A percentile compares a stretch with the other conserved stretches of the same genome.
phyloP scores from a whole-genome alignment of 1,140 invertebrate genomes.

The Hylaeus volcanicus region DNA sequence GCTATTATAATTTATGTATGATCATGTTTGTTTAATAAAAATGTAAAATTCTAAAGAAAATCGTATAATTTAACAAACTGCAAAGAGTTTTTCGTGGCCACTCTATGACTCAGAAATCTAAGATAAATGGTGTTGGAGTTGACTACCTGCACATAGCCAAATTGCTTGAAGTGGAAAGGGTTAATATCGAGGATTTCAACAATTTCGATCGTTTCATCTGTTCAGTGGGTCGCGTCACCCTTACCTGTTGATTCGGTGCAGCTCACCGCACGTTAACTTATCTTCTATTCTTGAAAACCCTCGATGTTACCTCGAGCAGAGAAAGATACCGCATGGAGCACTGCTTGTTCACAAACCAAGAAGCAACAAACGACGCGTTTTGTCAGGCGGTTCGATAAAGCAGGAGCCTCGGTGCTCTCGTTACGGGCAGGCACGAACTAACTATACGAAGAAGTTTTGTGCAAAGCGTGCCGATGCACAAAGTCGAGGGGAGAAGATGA shows the following conservation, averaged over 20 bases:
- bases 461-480: slow-evolving; percentile 58
- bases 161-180: no score
- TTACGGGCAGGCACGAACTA: slow-evolving; percentile 63
- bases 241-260: slow-evolving; percentile 35
- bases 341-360: not conserved
- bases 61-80: no score
- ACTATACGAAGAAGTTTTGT: slow-evolving; percentile 64
- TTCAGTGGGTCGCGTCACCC: not conserved
- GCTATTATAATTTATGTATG: no score
- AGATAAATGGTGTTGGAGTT: no score
- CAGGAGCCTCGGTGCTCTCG: slow-evolving; percentile 46
- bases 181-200: not conserved
- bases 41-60: no score
- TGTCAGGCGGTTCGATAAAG: not conserved
- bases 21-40: no score
- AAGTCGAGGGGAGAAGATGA: slow-evolving; percentile 65
- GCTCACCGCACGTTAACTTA: not conserved
- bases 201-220: not conserved
- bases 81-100: no score
- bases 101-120: no score
- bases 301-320: not conserved
- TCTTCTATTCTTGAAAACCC: not conserved
- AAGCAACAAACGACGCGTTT: slow-evolving; percentile 7
- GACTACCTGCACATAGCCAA: no score
- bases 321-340: not conserved